These are phyloP conservation scores for Macrobrachium rosenbergii DNA, from an alignment of 1,140 invertebrate species.

Conservation along the genomic window DNA sequence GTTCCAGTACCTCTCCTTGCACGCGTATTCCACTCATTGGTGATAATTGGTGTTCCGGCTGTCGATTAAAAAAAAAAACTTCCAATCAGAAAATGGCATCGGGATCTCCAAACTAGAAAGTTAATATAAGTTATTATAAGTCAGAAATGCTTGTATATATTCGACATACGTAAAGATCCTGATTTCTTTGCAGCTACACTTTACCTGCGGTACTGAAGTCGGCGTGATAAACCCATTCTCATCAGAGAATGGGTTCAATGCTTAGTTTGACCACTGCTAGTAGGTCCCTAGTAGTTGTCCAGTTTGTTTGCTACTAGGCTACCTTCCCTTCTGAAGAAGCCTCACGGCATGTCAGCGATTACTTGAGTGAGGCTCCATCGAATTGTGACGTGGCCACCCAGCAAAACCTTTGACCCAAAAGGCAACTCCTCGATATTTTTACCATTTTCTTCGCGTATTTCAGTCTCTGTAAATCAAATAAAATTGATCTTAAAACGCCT, in stretches of 20 bases:
- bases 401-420: no score
- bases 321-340: not conserved
- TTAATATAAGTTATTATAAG: no score
- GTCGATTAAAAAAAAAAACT: not conserved
- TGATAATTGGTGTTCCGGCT: no score
- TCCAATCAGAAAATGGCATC: slow-evolving; percentile 25
- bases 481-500: no score
- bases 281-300: slow-evolving; percentile 73
- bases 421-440: no score
- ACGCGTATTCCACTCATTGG: not conserved
- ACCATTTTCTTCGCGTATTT: no score
- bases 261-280: slow-evolving; percentile 80
- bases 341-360: not conserved
- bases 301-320: slow-evolving; percentile 30
- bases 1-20: no score
- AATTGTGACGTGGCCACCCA: no score
- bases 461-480: no score
- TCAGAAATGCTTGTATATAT: no score
- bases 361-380: no score
- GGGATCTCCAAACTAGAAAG: not conserved
- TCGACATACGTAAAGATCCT: not conserved
- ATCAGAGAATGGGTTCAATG: slow-evolving; percentile 78
- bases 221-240: not conserved
- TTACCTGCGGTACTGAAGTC: slow-evolving; percentile 10
- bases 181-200: not conserved